Base-by-base conservation (phyloP, 1,140 invertebrate genomes). In the Drosophila bocki region DNA sequence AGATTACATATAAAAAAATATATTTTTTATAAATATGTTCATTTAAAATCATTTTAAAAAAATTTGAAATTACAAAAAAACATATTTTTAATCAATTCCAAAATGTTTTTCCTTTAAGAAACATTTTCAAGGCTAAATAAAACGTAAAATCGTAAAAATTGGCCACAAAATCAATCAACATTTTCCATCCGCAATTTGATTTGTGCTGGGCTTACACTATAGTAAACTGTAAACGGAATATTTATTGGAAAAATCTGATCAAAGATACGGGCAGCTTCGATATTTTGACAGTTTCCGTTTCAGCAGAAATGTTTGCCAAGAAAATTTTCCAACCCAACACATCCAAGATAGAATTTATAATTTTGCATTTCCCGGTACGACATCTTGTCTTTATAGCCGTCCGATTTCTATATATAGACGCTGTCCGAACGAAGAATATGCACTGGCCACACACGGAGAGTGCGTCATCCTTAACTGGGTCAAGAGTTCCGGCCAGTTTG, bases 391-490 rank as follows among this genome's bases (percentile, higher is more conserved):
- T 60, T 56, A 44, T 50, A 13, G 37, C 17, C 8, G n/a, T 6
- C n/a, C 9, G n/a, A 17, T 15, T 41, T 29, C 26, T 77, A 77
- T 77, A 69, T 77, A 77, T 77, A 77, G 63, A 44, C 41, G 8
- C n/a, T 44, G 45, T 39, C 53, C 54, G 62, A 39, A 29, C 48
- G 11, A 33, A 22, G 11, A 17, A 42, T 22, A 53, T 76, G 74
- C 72, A 77, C 29, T 72, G 72, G 51, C 67, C 76, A 76, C 72
- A 71, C 50, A 61, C 11, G 29, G 19, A 35, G 60, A 29, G 48
- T 80, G 65, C 62, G 53, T 71, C 65, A 75, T 61, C 7, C 6
- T 35, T 67, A 88, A 84, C 78, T 88, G 77, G 80, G 84, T 80
- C 85, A 81, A 75, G 50, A 79, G 78, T 60, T 85, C 60, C 83